Evolutionary conservation across 92 coral and sea anemone genomes (phyloP).

Genomic region (Bergia sp.): DNA sequence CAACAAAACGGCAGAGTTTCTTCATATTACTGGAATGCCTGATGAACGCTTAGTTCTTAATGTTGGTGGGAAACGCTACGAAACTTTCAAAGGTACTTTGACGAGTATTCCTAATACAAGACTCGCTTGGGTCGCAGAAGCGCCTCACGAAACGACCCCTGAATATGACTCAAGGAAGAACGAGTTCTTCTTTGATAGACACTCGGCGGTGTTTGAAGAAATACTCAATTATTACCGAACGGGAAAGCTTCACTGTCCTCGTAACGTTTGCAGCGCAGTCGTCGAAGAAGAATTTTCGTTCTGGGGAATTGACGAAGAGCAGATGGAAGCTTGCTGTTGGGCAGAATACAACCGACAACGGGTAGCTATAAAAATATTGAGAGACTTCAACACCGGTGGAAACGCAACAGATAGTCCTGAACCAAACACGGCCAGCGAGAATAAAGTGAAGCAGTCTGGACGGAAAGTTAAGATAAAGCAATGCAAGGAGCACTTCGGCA

Average conservation of each 20-base stretch:
- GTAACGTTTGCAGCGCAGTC: constrained; percentile 77
- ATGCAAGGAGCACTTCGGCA: constrained; percentile 14
- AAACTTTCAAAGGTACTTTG: constrained; percentile 73
- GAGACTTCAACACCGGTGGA: constrained; percentile 59
- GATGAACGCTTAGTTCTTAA: constrained; percentile 69
- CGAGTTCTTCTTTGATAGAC: constrained; percentile 84
- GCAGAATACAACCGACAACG: constrained; percentile 82
- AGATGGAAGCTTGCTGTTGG: constrained; percentile 88
- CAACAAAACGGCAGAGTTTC: background rate
- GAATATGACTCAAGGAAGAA: constrained; percentile 65
- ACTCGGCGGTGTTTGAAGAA: constrained; percentile 76
- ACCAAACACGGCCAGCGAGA: constrained; percentile 47
- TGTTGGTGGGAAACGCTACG: constrained; percentile 78
- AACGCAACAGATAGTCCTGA: constrained; percentile 48
- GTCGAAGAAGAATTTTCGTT: constrained; percentile 79
- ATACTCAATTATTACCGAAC: constrained; percentile 81
- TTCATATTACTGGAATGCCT: background rate
- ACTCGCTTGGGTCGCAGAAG: constrained; percentile 76
- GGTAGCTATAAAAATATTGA: constrained; percentile 65
- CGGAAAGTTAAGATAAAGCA: constrained; percentile 27
- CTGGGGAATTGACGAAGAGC: constrained; percentile 85
- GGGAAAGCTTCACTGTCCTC: constrained; percentile 82
- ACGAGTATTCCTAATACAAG: constrained; percentile 81
- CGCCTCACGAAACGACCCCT: constrained; percentile 60
- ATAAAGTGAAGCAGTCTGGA: constrained; percentile 10